phyloP scores from a whole-genome alignment of 2,888 invertebrate species.

The Smittia sp. region DNA sequence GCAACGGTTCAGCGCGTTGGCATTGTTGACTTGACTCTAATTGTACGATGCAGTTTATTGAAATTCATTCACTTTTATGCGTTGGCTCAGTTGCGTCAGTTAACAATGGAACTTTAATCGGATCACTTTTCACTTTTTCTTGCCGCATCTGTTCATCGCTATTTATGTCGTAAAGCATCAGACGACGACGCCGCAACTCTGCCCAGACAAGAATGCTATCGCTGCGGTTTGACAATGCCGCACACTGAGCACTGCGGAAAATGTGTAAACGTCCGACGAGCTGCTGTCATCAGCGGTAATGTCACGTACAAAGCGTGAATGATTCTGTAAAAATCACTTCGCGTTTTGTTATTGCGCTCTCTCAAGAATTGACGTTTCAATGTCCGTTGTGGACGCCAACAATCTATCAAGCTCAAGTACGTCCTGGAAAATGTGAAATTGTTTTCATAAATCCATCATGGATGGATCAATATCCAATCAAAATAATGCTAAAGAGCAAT shows the following conservation, averaged over 20 bases:
- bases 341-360: not conserved
- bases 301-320: slow-evolving; percentile 9
- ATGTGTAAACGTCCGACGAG: not conserved
- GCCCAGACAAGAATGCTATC: no score
- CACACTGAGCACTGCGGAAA: not conserved
- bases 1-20: not conserved
- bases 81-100: no score
- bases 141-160: no score
- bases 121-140: no score
- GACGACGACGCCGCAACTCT: no score
- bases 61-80: not conserved
- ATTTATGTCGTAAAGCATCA: no score
- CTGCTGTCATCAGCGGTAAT: not conserved
- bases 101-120: no score
- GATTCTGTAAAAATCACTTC: not conserved
- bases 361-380: not conserved
- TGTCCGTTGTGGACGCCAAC: no score
- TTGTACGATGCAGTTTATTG: not conserved
- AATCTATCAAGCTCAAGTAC: no score
- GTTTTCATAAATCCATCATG: not conserved
- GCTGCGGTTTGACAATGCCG: not conserved
- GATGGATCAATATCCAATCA: slow-evolving; percentile 3
- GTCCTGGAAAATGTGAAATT: no score
- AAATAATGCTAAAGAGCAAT: not conserved
- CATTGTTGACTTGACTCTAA: not conserved